Conservation (phyloP, 2,888 invertebrate species). For the Rhabditoides inermis region DNA sequence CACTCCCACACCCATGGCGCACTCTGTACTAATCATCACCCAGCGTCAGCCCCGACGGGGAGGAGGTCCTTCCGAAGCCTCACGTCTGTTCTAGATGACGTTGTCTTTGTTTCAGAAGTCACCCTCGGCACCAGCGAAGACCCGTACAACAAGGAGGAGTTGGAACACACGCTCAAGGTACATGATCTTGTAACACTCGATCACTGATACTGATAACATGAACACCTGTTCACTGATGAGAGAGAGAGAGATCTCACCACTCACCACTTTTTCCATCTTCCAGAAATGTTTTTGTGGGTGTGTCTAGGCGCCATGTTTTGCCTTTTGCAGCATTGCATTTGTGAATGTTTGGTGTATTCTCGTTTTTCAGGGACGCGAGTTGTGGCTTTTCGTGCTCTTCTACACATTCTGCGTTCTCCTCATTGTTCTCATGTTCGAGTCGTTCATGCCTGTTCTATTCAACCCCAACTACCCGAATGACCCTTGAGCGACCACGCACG, state of each 20-base stretch:
- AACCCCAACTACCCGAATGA: slow-evolving; percentile 19
- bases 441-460: slow-evolving; percentile 29
- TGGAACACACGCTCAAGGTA: slow-evolving; percentile 30
- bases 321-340: no score
- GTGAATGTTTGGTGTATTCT: no score
- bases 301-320: no score
- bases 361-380: slow-evolving; percentile 29
- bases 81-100: no score
- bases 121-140: slow-evolving; percentile 27
- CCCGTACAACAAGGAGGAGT: slow-evolving; percentile 31
- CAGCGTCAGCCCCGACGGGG: no score
- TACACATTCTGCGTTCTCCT: slow-evolving; percentile 33
- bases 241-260: background rate
- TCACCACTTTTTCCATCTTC: background rate
- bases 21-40: no score
- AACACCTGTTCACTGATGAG: background rate
- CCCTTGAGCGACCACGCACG: background rate
- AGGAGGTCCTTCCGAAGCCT: no score
- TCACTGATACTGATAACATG: background rate
- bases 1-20: no score
- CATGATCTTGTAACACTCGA: background rate
- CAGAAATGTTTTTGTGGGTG: background rate
- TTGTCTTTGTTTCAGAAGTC: slow-evolving; percentile 9
- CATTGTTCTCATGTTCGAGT: slow-evolving; percentile 34
- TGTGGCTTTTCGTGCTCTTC: slow-evolving; percentile 34